Conservation (phyloP, 2,888 invertebrate genomes). For the Eupithecia exiguata region DNA sequence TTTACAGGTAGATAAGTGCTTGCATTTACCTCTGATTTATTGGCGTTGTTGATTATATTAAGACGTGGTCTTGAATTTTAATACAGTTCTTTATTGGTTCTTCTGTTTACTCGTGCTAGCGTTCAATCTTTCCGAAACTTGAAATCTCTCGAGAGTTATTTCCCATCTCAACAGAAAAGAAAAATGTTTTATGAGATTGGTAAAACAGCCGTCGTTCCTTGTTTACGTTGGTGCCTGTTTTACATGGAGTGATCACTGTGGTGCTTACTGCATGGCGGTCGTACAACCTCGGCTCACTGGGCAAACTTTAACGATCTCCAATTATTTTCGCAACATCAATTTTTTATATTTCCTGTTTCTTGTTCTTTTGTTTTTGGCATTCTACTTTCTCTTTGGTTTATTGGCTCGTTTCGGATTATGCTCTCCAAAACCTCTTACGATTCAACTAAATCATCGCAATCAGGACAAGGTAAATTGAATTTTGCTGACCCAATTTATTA, state of each 20-base stretch:
- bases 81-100: conserved; percentile 26
- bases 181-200: conserved; percentile 14
- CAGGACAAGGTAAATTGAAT: conserved; percentile 22
- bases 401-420: conserved; percentile 39
- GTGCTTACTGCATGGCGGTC: neutral
- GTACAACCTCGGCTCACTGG: conserved; percentile 23
- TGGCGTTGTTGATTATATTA: conserved; percentile 38
- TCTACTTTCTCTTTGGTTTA: conserved; percentile 40
- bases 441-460: conserved; percentile 17
- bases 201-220: conserved; percentile 2
- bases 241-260: neutral
- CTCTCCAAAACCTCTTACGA: conserved; percentile 19
- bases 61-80: conserved; percentile 28
- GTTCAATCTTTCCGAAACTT: conserved; percentile 18
- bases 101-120: conserved; percentile 17
- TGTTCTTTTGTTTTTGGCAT: conserved; percentile 51
- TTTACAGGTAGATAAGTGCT: conserved; percentile 39
- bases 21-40: conserved; percentile 41
- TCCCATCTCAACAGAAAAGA: conserved; percentile 18
- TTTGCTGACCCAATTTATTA: conserved; percentile 10
- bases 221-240: conserved; percentile 5
- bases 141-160: conserved; percentile 24
- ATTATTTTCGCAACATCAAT: conserved; percentile 61
- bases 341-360: conserved; percentile 55
- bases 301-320: conserved; percentile 54